A percentile compares a stretch with the other conserved stretches of the same genome.
Conservation (phyloP, 2,113 vertebrate genomes). For the Ahaetulla prasina region DNA sequence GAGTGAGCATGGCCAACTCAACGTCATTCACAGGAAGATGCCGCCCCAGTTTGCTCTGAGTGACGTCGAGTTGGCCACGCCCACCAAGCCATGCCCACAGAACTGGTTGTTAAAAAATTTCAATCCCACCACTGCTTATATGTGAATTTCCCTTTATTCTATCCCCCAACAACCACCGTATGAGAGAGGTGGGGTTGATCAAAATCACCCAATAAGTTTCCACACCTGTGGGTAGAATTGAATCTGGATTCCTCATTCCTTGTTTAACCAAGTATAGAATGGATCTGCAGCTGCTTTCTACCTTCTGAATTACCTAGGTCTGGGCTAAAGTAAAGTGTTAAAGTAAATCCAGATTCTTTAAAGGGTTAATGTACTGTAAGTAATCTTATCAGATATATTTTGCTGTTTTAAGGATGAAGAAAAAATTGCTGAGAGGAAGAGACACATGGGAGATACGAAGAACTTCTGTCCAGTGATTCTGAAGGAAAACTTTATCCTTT, state of each 20-base stretch:
- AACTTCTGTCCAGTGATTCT: constrained; percentile 90
- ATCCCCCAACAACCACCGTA: neutral
- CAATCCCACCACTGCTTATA: neutral
- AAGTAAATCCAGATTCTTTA: neutral
- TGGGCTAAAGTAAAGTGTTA: neutral
- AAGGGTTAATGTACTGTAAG: constrained; percentile 5
- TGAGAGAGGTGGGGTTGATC: neutral
- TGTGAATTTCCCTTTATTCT: neutral
- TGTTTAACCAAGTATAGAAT: neutral
- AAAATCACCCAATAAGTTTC: neutral
- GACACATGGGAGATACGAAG: constrained; percentile 81
- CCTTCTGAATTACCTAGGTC: neutral
- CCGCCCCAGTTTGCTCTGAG: no score
- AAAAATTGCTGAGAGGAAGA: constrained; percentile 62
- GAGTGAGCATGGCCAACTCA: no score
- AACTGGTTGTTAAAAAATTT: no score
- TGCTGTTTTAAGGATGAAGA: constrained; percentile 70
- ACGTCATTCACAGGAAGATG: no score
- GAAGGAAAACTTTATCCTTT: constrained; percentile 78
- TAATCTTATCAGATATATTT: constrained; percentile 18
- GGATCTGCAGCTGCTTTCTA: neutral
- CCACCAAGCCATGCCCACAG: no score
- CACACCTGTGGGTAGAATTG: neutral
- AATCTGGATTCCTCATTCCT: neutral
- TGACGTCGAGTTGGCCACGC: no score